Evolutionary conservation across 2,888 invertebrate species (phyloP), one percentile per base, ranked within the genome.

Genomic region (Trichogramma evanescens): DNA sequence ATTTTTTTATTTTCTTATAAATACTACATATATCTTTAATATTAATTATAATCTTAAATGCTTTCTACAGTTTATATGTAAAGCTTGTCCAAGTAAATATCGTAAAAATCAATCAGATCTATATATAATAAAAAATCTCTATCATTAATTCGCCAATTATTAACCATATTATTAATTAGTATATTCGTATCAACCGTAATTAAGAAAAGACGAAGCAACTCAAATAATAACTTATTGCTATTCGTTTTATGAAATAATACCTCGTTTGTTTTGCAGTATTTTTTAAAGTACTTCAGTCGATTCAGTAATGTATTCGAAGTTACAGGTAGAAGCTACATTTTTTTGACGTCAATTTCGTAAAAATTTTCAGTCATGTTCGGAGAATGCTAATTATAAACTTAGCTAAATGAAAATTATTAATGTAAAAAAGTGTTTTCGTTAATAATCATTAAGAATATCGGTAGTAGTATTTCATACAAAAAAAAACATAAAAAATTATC

Each of bases 1-100:
- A 55, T 65, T 61, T 60, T 63, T 66, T 66, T 56, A 56, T 56
- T 40, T 50, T 59, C n/a, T 59, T 56, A 41, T 41, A 56, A 62
- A 60, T 59, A 57, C 60, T 66, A 66, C 64, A 64, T 26, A 60
- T 54, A 57, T 59, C 48, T 62, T 26, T 56, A 60, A 52, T 64
- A 46, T 65, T 52, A 53, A 58, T n/a, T 50, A 58, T 51, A 49
- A 56, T 48, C 56, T 52, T 38, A 59, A 61, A 58, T 58, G 57
- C 56, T 62, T 58, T 41, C 62, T 42, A 62, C 54, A 65, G 50
- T 56, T 59, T 26, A 39, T n/a, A 61, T 54, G 61, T 57, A 56
- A 52, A 64, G 52, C 41, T 9, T 62, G 56, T 62, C 55, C 55
- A 48, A 59, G 26, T n/a, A 48, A 57, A 64, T 62, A 62, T 62